Evolutionary conservation across 2,113 vertebrate species (phyloP).

Genomic region (Lampris megalopsis): DNA sequence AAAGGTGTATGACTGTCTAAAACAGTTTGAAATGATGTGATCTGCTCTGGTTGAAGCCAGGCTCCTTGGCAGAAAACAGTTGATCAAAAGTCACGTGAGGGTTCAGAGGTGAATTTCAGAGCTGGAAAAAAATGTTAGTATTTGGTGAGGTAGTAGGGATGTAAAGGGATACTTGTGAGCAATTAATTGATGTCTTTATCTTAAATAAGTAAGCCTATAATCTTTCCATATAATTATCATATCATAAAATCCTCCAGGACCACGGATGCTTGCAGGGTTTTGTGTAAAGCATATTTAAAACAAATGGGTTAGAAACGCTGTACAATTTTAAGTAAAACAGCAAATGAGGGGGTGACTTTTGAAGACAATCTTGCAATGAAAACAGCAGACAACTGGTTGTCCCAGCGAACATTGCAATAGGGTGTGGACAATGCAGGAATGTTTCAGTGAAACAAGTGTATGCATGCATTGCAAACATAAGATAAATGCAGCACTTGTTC

Average conservation of each 20-base stretch:
- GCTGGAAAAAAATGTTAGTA: conserved; percentile 45
- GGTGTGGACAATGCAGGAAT: conserved; percentile 62
- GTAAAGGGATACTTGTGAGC: background rate
- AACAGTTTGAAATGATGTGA: conserved; percentile 16
- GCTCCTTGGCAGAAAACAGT: conserved; percentile 15
- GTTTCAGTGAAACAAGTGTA: conserved; percentile 61
- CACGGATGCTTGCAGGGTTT: conserved; percentile 13
- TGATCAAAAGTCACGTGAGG: background rate
- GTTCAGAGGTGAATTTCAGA: conserved; percentile 3
- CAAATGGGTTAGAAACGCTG: conserved; percentile 30
- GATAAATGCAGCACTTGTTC: conserved; percentile 74
- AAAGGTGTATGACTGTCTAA: conserved; percentile 59
- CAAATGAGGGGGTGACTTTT: conserved; percentile 22
- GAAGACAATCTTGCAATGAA: conserved; percentile 57
- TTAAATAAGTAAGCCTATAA: conserved; percentile 1
- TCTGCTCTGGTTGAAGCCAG: conserved; percentile 1
- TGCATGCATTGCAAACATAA: conserved; percentile 69
- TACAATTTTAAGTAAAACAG: conserved; percentile 25
- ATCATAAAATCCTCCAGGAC: background rate
- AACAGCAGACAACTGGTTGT: conserved; percentile 50
- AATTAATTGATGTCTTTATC: background rate
- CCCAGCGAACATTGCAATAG: conserved; percentile 61
- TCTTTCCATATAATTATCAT: background rate
- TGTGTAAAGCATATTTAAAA: conserved; percentile 5
- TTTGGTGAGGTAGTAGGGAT: background rate